phyloP scores from a whole-genome alignment of 1,140 invertebrate species.

The Drosophila gunungcola region DNA sequence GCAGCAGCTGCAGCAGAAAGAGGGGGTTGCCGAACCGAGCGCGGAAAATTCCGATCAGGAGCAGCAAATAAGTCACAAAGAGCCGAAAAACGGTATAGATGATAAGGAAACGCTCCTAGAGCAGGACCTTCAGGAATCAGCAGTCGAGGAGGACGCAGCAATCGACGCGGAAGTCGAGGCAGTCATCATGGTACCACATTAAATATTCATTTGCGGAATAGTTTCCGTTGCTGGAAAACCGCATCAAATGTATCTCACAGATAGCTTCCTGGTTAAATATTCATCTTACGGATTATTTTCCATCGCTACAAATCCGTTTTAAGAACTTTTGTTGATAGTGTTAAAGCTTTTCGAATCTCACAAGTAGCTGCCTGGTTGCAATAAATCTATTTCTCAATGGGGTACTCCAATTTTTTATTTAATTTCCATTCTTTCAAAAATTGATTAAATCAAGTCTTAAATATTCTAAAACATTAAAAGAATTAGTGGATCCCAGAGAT shows the following conservation, averaged over 20 bases:
- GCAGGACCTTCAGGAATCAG: slow-evolving; percentile 14
- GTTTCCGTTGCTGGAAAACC: not conserved
- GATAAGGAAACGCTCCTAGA: slow-evolving; percentile 33
- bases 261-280: not conserved
- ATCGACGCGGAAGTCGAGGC: slow-evolving; percentile 76
- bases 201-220: slow-evolving; percentile 1
- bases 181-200: slow-evolving; percentile 75
- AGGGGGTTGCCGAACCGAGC: slow-evolving; percentile 46
- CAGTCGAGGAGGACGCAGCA: slow-evolving; percentile 61
- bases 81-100: slow-evolving; percentile 24
- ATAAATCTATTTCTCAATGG: too few relatives aligned
- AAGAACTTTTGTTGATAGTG: too few relatives aligned
- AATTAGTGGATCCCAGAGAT: too few relatives aligned
- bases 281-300: too few relatives aligned
- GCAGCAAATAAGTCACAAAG: slow-evolving; percentile 13
- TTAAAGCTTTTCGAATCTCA: too few relatives aligned
- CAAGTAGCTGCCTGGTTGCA: too few relatives aligned
- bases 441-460: too few relatives aligned
- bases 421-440: too few relatives aligned
- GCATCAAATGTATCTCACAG: not conserved
- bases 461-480: too few relatives aligned
- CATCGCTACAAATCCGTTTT: too few relatives aligned
- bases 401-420: too few relatives aligned
- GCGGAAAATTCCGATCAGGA: slow-evolving; percentile 37
- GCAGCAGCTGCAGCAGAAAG: slow-evolving; percentile 28